Base-by-base conservation (phyloP, 2,888 invertebrate genomes). In the Drosophila setosimentum region DNA sequence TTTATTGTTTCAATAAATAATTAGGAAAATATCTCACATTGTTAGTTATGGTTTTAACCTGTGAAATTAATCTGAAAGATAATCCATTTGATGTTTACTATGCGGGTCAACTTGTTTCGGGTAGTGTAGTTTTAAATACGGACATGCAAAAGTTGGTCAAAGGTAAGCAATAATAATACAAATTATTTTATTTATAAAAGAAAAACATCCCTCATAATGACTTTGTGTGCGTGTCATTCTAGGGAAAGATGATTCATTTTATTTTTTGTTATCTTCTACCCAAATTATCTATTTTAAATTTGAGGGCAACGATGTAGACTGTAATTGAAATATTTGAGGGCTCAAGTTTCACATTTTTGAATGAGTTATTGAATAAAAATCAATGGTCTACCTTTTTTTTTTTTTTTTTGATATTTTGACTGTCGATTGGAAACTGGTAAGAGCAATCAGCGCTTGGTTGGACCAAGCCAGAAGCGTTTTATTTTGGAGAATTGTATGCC, bases 21-120 rank as follows among this genome's bases (percentile, higher is more conserved):
- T 7, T 37, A 13, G n/a, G 18, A 21, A 27, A 16, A 27, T 37
- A 11, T 6, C 6, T 27, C 10, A 18, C n/a, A 35, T 37, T 30
- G 11, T 7, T 33, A n/a, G 69, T 33, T 24, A 92, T 90, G 89
- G 88, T 87, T 54, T 82, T 91, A 4, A 76, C 57, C 33, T 92
- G 91, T 66, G 88, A 91, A 68, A 91, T 93, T 49, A 67, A 82
- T 8, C 93, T 93, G 54, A 87, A 88, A 33, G 86, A 92, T 30
- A 92, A 91, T 85, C 77, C 89, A 3, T 67, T 78, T 59, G 91
- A 91, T 4, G 85, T 88, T 29, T 93, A 85, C 65, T 92, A 89
- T 74, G 88, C 91, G 37, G 93, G 93, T 0, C 92, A 93, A 78
- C 70, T 87, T 3, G 68, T 93, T 21, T 80, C 81, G 2, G 91